Conservation (phyloP, 2,113 vertebrate genomes). For the Hypanus sabinus region DNA sequence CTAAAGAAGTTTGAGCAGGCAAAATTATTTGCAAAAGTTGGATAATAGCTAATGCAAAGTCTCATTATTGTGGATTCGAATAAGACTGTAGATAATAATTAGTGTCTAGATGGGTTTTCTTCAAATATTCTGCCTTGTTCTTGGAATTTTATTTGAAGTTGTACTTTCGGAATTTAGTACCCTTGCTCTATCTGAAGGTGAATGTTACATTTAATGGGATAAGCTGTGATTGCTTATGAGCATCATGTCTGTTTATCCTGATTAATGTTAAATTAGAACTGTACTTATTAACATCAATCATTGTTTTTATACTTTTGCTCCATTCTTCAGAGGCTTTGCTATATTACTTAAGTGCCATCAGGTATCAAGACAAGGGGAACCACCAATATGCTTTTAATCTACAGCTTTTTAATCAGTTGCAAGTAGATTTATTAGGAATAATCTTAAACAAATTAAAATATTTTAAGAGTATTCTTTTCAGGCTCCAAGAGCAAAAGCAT, state of each 20-base stretch:
- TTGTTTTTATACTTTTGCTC: constrained; percentile 9
- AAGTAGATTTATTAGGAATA: background rate
- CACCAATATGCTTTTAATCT: too few relatives aligned
- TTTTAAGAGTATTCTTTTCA: background rate
- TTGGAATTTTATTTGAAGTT: background rate
- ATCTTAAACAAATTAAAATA: background rate
- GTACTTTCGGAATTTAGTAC: background rate
- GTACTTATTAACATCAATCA: background rate
- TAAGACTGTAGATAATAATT: background rate
- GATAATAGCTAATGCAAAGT: background rate
- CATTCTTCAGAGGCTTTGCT: background rate
- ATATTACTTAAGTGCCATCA: background rate
- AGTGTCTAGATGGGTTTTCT: constrained; percentile 2
- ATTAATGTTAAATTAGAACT: background rate
- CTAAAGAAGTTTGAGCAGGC: background rate
- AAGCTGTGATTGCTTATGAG: background rate
- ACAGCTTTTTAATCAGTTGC: background rate
- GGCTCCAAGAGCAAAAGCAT: background rate
- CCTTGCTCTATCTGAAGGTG: background rate
- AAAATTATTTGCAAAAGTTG: background rate
- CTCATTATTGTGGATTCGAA: background rate
- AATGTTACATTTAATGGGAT: background rate
- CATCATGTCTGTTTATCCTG: background rate
- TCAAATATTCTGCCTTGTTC: background rate
- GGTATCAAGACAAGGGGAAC: background rate